These are phyloP conservation scores for Dendrolimus pini DNA, from an alignment of 2,888 invertebrate genomes.

Conservation along the genomic window DNA sequence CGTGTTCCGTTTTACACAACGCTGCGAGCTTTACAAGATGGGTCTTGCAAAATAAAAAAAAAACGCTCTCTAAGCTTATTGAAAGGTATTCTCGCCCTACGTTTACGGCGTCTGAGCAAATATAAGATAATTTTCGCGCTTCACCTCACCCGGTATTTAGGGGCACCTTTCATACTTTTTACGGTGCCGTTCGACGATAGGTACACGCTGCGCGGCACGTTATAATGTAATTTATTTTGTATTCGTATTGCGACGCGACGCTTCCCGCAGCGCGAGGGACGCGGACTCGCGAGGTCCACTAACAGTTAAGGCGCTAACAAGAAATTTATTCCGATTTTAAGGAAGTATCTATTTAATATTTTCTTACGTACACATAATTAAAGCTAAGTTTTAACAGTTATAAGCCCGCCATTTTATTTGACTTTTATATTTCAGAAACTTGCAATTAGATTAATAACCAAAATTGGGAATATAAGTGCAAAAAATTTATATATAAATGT, in stretches of 20 bases:
- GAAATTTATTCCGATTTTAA: too few species aligned
- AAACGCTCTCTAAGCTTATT: conserved; percentile 74
- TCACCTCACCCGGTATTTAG: conserved; percentile 74
- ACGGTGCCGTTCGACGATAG: conserved; percentile 60
- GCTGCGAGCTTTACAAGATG: conserved; percentile 50
- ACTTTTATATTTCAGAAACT: too few species aligned
- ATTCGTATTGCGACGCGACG: conserved; percentile 43
- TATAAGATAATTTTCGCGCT: conserved; percentile 76
- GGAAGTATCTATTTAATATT: too few species aligned
- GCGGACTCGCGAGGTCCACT: conserved; percentile 1
- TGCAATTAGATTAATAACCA: too few species aligned
- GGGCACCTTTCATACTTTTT: conserved; percentile 75
- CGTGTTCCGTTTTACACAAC: conserved; percentile 53
- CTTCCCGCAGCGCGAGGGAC: background rate
- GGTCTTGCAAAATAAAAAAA: conserved; percentile 57
- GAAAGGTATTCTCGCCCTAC: conserved; percentile 75
- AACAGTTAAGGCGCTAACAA: too few species aligned
- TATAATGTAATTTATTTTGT: conserved; percentile 70
- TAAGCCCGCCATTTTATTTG: too few species aligned
- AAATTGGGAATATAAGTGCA: too few species aligned
- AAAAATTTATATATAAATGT: too few species aligned
- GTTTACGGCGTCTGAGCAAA: conserved; percentile 75
- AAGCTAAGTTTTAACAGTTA: too few species aligned
- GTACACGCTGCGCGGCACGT: conserved; percentile 32
- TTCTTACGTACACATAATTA: too few species aligned